phyloP scores from a whole-genome alignment of 2,797 vertebrate genomes.

The Tiaroga cobitis region DNA sequence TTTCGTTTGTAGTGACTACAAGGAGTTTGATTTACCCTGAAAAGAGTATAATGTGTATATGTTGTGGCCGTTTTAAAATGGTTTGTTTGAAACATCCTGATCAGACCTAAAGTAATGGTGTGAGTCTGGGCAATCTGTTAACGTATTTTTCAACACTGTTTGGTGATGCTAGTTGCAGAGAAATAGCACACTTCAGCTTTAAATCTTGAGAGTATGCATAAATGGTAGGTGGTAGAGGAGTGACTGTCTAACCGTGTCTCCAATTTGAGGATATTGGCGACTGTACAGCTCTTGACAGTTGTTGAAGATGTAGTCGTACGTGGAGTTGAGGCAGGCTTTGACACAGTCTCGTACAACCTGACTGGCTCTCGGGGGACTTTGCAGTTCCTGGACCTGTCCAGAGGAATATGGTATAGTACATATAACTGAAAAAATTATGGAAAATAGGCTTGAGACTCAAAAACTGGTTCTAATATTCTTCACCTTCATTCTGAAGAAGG shows the following conservation, averaged over 20 bases:
- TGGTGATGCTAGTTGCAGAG: neutral
- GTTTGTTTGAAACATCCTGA: neutral
- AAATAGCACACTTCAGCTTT: neutral
- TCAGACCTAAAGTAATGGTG: neutral
- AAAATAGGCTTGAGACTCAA: neutral
- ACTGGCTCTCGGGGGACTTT: slow-evolving; percentile 97
- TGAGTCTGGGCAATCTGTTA: neutral
- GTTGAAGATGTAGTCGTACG: slow-evolving; percentile 98
- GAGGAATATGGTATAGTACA: slow-evolving; percentile 33
- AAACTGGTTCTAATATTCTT: neutral
- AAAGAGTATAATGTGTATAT: neutral
- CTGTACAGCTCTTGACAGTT: slow-evolving; percentile 97
- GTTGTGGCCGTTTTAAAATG: neutral
- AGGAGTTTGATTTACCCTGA: neutral
- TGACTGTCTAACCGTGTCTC: slow-evolving; percentile 81
- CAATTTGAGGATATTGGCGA: slow-evolving; percentile 86
- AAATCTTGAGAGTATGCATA: neutral
- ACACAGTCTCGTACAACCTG: slow-evolving; percentile 98
- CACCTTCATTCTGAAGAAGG: slow-evolving; percentile 99
- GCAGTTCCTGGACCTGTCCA: slow-evolving; percentile 93
- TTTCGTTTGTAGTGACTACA: neutral
- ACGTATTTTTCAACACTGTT: neutral
- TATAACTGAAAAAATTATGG: neutral
- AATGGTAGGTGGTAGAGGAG: neutral
- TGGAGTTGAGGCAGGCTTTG: slow-evolving; percentile 98